These are phyloP conservation scores for Megalurothrips usitatus DNA, from an alignment of 2,888 invertebrate genomes.

Conservation along the genomic window DNA sequence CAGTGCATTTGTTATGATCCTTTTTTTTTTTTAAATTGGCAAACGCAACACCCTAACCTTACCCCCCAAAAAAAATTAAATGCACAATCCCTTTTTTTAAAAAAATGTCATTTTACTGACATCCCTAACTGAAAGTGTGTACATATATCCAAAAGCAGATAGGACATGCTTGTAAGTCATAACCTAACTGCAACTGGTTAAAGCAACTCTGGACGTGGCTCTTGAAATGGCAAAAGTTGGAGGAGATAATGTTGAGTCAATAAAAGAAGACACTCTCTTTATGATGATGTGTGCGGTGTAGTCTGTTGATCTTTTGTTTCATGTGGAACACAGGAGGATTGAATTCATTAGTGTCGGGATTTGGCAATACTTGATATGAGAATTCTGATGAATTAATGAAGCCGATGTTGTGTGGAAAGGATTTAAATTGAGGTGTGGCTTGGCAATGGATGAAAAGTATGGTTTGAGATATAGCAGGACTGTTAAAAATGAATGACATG, in stretches of 20 bases:
- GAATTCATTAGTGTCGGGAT: neutral
- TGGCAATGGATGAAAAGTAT: conserved; percentile 6
- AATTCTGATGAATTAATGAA: neutral
- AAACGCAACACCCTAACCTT: neutral
- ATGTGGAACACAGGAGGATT: conserved; percentile 8
- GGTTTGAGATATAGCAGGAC: neutral
- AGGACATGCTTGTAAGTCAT: neutral
- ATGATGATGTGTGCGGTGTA: neutral
- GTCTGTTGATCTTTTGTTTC: neutral
- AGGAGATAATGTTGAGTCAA: neutral
- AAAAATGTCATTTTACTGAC: neutral
- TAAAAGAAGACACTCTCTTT: neutral
- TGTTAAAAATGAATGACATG: neutral
- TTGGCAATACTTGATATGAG: neutral
- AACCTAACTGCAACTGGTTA: conserved; percentile 2
- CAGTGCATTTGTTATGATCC: neutral
- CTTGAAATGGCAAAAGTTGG: conserved; percentile 17
- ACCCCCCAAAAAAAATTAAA: neutral
- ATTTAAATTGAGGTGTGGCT: conserved; percentile 20
- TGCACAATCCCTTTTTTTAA: neutral
- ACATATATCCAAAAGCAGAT: neutral
- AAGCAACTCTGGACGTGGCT: conserved; percentile 14
- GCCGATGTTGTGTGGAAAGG: neutral
- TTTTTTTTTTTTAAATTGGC: neutral
- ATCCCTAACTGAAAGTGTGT: neutral